These are phyloP conservation scores for Tubulanus polymorphus DNA, from an alignment of 2,888 invertebrate species.

Conservation along the genomic window DNA sequence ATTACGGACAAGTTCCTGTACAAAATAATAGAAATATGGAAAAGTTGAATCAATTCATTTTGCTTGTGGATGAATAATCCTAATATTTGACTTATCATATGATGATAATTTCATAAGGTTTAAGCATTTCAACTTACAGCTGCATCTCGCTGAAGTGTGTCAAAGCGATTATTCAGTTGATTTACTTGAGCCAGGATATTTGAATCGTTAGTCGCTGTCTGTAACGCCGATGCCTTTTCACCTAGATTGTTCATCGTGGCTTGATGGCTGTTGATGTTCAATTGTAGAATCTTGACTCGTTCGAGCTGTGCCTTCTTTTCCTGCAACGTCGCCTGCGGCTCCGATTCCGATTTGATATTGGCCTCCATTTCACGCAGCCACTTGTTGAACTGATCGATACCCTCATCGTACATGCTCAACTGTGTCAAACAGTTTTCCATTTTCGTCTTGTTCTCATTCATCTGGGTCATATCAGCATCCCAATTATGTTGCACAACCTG, in stretches of 20 bases:
- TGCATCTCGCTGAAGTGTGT: constrained; percentile 70
- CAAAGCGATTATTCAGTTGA: constrained; percentile 79
- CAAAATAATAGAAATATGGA: too few species aligned
- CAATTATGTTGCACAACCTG: constrained; percentile 78
- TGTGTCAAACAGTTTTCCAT: constrained; percentile 81
- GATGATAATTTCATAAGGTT: too few species aligned
- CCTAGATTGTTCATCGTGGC: constrained; percentile 71
- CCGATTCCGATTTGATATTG: constrained; percentile 76
- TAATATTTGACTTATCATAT: too few species aligned
- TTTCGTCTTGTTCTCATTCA: constrained; percentile 66
- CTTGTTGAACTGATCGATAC: constrained; percentile 68
- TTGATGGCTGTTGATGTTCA: constrained; percentile 40
- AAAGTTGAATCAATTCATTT: too few species aligned
- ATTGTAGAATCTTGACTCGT: constrained; percentile 66
- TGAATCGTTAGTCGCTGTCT: constrained; percentile 64
- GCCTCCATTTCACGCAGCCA: constrained; percentile 76
- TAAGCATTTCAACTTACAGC: too few species aligned
- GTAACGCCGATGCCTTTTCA: constrained; percentile 76
- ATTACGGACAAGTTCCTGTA: constrained; percentile 30
- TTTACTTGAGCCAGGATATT: constrained; percentile 69
- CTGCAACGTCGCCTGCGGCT: constrained; percentile 53
- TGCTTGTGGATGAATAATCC: too few species aligned
- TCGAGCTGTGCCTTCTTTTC: constrained; percentile 59
- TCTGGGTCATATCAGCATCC: constrained; percentile 78
- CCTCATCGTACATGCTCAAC: constrained; percentile 92